Evolutionary conservation across 2,888 invertebrate genomes (phyloP).

Genomic region (Dasypolia templi): DNA sequence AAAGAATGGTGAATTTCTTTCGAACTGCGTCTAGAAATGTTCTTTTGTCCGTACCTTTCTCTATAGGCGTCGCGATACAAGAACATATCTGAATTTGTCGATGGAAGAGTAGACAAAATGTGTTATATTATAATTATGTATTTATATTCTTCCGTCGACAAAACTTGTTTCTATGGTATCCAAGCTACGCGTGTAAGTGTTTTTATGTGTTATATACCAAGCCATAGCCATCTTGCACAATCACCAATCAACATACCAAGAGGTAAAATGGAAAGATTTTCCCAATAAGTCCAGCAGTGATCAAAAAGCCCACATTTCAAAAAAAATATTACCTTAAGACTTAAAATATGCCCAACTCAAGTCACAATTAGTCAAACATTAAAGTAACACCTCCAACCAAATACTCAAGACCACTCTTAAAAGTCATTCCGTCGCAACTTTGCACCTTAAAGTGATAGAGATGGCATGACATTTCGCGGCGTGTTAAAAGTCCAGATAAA

Average conservation of each 20-base stretch:
- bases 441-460: background rate
- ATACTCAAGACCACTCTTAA: background rate
- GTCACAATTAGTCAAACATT: background rate
- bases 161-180: too few species aligned
- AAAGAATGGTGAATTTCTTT: too few species aligned
- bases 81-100: too few species aligned
- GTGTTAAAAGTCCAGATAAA: conserved; percentile 6
- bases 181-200: too few species aligned
- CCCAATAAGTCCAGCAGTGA: background rate
- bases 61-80: too few species aligned
- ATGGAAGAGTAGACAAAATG: too few species aligned
- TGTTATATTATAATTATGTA: too few species aligned
- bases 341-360: background rate
- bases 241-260: background rate
- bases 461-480: background rate
- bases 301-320: background rate
- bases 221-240: background rate
- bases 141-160: too few species aligned
- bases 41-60: too few species aligned
- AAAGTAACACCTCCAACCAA: conserved; percentile 9
- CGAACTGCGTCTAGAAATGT: too few species aligned
- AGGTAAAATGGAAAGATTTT: background rate
- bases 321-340: background rate
- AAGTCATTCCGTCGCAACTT: background rate
- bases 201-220: too few species aligned